Conservation (phyloP, 1,140 invertebrate species). For the Zaprionus lachaisei region DNA sequence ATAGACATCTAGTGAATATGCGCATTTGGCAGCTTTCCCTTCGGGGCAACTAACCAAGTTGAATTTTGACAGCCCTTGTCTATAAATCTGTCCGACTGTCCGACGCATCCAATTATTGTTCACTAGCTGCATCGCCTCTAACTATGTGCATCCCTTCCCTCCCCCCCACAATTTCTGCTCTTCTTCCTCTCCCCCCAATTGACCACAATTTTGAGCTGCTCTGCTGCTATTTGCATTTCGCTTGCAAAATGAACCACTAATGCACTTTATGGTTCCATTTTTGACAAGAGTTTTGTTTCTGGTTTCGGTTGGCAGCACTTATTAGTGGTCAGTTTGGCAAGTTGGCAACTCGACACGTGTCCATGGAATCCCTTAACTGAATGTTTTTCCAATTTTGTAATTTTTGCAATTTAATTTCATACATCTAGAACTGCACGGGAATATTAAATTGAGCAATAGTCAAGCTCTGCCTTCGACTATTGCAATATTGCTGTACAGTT, state of each 20-base stretch:
- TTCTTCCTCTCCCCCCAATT: slow-evolving; percentile 1
- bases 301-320: neutral
- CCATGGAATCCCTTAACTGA: neutral
- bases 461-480: neutral
- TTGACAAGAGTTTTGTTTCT: slow-evolving; percentile 29
- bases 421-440: neutral
- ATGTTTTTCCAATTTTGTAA: neutral
- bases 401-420: slow-evolving; percentile 2
- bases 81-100: slow-evolving; percentile 27
- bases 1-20: neutral
- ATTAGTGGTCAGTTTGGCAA: slow-evolving; percentile 17
- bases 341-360: slow-evolving; percentile 4
- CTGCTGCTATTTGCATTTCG: slow-evolving; percentile 22
- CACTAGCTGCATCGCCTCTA: neutral
- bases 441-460: neutral
- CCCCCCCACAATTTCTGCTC: neutral
- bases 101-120: slow-evolving; percentile 60
- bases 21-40: slow-evolving; percentile 4
- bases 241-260: slow-evolving; percentile 71
- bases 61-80: slow-evolving; percentile 56
- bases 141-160: too few relatives aligned
- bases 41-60: slow-evolving; percentile 28
- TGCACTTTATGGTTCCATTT: slow-evolving; percentile 67
- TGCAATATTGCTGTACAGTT: slow-evolving; percentile 12
- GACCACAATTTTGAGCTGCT: slow-evolving; percentile 60